These are phyloP conservation scores for Nasua narica DNA, from an alignment of 2,797 vertebrate species.

Conservation along the genomic window DNA sequence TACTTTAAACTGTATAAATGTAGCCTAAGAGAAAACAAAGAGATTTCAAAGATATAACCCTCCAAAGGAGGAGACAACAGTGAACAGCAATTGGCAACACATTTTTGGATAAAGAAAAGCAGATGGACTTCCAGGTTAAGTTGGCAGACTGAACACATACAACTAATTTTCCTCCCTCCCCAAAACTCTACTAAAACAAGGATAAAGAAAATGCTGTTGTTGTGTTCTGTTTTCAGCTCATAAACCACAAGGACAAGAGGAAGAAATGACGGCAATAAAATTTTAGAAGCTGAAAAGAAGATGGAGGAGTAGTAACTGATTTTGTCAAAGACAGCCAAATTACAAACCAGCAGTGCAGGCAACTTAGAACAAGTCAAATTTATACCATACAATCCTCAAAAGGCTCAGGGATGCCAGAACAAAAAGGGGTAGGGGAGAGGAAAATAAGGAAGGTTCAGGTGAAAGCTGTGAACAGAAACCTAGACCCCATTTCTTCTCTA, in stretches of 20 bases:
- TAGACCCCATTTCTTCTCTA: neutral
- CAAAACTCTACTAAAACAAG: conserved; percentile 18
- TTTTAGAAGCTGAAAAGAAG: neutral
- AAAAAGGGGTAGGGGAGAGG: neutral
- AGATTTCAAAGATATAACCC: neutral
- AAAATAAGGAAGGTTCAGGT: neutral
- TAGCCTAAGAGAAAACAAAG: neutral
- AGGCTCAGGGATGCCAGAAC: neutral
- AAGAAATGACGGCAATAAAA: neutral
- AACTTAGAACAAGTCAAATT: neutral
- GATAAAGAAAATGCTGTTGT: neutral
- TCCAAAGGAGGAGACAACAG: neutral
- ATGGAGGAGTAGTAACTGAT: neutral
- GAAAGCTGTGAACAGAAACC: neutral
- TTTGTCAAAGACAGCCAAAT: neutral
- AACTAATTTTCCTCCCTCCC: conserved; percentile 14
- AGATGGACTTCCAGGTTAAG: neutral
- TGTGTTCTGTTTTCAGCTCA: conserved; percentile 43
- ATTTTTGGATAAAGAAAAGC: neutral
- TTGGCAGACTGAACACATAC: neutral
- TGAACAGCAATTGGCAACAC: neutral
- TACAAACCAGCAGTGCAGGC: neutral
- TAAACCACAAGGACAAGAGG: neutral
- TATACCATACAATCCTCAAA: neutral
- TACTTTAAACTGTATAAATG: neutral